Conservation (phyloP, 2,113 vertebrate species). For the Orientallactaga bullata region DNA sequence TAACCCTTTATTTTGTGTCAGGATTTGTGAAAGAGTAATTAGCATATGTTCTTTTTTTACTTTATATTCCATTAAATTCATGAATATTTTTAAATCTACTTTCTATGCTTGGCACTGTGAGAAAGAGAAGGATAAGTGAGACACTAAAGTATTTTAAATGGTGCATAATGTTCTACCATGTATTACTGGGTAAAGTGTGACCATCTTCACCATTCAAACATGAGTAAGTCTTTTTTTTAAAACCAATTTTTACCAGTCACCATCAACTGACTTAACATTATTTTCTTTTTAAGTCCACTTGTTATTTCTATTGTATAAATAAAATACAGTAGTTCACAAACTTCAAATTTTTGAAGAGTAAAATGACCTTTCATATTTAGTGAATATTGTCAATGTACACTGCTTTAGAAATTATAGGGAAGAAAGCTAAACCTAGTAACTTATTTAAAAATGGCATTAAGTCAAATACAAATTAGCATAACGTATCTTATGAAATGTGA, state of each 20-base stretch:
- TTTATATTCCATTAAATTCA: conserved; percentile 36
- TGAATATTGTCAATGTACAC: not conserved
- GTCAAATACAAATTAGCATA: not conserved
- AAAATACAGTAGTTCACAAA: not conserved
- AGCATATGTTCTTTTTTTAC: not conserved
- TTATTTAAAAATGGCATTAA: conserved; percentile 31
- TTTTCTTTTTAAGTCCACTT: conserved; percentile 6
- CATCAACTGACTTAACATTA: not conserved
- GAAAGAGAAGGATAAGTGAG: not conserved
- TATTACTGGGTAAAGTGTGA: not conserved
- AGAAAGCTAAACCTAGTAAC: not conserved
- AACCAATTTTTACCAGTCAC: not conserved
- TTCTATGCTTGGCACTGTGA: not conserved
- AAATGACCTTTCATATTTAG: not conserved
- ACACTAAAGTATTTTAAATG: not conserved
- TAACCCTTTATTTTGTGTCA: not conserved
- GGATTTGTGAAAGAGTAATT: conserved; percentile 33
- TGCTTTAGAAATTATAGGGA: conserved; percentile 5
- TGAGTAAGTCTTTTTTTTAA: not conserved
- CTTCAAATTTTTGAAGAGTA: not conserved
- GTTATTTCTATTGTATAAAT: not conserved
- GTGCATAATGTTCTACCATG: not conserved
- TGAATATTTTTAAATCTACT: conserved; percentile 1
- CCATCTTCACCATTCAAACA: not conserved
- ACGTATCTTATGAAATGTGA: not conserved